phyloP scores from a whole-genome alignment of 2,113 vertebrate genomes.

The Lepisosteus oculatus region DNA sequence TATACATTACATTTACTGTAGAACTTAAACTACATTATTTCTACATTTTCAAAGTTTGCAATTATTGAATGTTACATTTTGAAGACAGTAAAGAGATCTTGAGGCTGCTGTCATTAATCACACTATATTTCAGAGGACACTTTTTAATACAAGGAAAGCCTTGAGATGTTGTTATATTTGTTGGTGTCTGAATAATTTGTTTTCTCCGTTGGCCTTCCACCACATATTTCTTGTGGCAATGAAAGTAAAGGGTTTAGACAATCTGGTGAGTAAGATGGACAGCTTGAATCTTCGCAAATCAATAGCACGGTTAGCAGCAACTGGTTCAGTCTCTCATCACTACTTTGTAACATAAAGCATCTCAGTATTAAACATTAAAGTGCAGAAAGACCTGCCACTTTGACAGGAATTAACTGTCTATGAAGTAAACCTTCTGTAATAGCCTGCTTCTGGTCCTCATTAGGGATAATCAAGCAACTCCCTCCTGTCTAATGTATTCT shows the following conservation, averaged over 20 bases:
- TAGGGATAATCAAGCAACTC: slow-evolving; percentile 5
- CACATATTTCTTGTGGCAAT: slow-evolving; percentile 10
- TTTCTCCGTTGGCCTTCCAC: slow-evolving; percentile 9
- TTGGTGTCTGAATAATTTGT: slow-evolving; percentile 16
- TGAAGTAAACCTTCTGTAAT: slow-evolving; percentile 7
- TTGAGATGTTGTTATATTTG: slow-evolving; percentile 5
- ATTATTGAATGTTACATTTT: too few species aligned
- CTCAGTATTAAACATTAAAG: not conserved
- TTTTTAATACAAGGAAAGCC: slow-evolving; percentile 9
- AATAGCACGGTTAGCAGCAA: slow-evolving; percentile 24
- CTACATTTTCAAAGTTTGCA: too few species aligned
- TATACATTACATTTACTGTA: too few species aligned
- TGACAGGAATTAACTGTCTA: slow-evolving; percentile 12
- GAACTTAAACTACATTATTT: too few species aligned
- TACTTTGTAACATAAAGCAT: not conserved
- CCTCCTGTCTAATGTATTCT: not conserved
- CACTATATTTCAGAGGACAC: not conserved
- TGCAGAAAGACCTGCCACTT: slow-evolving; percentile 1
- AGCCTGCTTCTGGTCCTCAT: not conserved
- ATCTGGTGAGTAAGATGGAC: slow-evolving; percentile 14
- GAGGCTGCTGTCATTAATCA: too few species aligned
- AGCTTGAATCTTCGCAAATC: slow-evolving; percentile 13
- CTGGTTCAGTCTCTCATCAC: not conserved
- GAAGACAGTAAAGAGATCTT: too few species aligned
- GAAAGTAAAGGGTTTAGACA: slow-evolving; percentile 23